phyloP scores from a whole-genome alignment of 2,888 invertebrate species.

The Andrena bicolor region DNA sequence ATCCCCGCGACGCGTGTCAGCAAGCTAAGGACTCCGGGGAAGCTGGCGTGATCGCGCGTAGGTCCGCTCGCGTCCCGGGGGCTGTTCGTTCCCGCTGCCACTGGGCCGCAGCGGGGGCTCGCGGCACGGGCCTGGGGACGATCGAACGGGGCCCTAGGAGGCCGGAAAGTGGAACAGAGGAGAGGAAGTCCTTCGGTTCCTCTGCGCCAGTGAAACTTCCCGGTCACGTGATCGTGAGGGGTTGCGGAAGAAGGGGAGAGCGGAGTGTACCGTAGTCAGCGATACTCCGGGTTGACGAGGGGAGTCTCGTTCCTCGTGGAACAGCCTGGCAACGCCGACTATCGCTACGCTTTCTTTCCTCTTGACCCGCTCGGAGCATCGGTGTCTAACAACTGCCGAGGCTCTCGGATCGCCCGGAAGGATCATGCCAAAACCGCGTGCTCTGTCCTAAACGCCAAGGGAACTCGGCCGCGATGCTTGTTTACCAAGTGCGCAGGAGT shows the following conservation, averaged over 20 bases:
- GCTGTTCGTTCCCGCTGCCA: background rate
- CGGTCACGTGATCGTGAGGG: slow-evolving; percentile 65
- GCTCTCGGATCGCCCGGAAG: background rate
- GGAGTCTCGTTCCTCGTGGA: slow-evolving; percentile 60
- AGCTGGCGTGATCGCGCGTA: background rate
- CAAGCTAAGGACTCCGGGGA: background rate
- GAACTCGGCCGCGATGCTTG: slow-evolving; percentile 14
- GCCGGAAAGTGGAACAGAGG: slow-evolving; percentile 20
- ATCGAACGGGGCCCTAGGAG: background rate
- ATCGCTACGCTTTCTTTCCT: background rate
- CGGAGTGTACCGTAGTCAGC: slow-evolving; percentile 57
- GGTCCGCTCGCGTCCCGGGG: background rate
- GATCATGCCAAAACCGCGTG: slow-evolving; percentile 2
- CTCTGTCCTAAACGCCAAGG: background rate
- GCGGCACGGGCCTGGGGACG: background rate
- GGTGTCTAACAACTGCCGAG: background rate
- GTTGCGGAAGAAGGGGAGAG: slow-evolving; percentile 40
- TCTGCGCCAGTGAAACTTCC: slow-evolving; percentile 69
- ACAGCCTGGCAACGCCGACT: slow-evolving; percentile 14
- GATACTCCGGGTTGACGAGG: slow-evolving; percentile 50
- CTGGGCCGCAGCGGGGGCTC: background rate
- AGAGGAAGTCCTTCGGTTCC: slow-evolving; percentile 48
- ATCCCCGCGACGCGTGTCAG: background rate
- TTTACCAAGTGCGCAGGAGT: slow-evolving; percentile 13
- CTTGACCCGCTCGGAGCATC: background rate